These are phyloP conservation scores for Antrozous pallidus DNA, from an alignment of 2,797 vertebrate genomes.

Conservation along the genomic window DNA sequence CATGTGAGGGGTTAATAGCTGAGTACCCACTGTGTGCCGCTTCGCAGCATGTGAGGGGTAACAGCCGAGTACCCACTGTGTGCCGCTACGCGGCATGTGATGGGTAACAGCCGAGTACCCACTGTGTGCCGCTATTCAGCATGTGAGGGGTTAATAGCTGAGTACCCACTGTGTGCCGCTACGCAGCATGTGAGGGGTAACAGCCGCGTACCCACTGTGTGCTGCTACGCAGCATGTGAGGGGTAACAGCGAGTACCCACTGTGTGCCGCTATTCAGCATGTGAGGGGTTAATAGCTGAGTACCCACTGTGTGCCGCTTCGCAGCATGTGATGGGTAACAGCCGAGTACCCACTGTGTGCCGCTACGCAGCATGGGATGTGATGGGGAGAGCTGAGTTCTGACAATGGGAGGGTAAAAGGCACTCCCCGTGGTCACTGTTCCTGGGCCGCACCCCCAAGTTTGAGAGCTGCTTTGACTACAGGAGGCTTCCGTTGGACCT, in stretches of 20 bases:
- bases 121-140: too few relatives aligned
- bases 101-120: background rate
- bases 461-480: background rate
- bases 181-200: too few relatives aligned
- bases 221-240: too few relatives aligned
- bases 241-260: too few relatives aligned
- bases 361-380: too few relatives aligned
- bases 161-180: background rate
- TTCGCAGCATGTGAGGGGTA: too few relatives aligned
- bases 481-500: fast-evolving
- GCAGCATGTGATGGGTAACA: too few relatives aligned
- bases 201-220: background rate
- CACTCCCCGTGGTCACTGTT: background rate
- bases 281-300: background rate
- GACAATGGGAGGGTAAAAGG: background rate
- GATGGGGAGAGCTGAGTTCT: background rate
- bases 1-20: too few relatives aligned
- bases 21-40: background rate
- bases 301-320: too few relatives aligned
- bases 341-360: too few relatives aligned
- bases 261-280: background rate
- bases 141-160: background rate
- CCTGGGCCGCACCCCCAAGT: background rate
- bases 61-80: background rate
- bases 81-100: too few relatives aligned